Evolutionary conservation across 2,113 vertebrate genomes (phyloP), one percentile per base, ranked within the genome.

Genomic region (Semicossyphus pulcher): DNA sequence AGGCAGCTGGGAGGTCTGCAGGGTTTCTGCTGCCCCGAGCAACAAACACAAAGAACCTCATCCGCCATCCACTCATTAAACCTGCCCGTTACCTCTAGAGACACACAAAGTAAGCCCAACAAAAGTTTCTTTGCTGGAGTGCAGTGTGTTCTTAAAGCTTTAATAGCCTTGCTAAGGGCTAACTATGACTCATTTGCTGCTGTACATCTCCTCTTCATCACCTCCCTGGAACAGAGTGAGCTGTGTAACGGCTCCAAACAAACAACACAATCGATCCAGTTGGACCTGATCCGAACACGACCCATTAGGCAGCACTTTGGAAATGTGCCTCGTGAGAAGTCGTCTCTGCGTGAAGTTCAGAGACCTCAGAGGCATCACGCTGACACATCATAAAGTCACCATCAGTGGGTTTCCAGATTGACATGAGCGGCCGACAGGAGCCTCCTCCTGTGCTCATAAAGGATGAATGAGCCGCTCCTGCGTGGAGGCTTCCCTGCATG

Each of bases 391-490:
- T 62, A 31, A 64, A 72, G 76, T 64, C 54, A 14, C 63, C 36
- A 59, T 72, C 79, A 59, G 72, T 21, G 66, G 72, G 76, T 51
- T 54, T 72, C 89, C 47, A 57, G 63, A 75, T 68, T 80, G 76
- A 83, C 73, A 76, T 52, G 71, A 72, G 63, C 61, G 61, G 67
- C 70, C 69, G 72, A 67, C 71, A 65, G 52, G 67, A 60, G 51
- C 51, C 53, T 77, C 39, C 44, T 63, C 31, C 23, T 70, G 71
- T 73, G 74, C 67, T 88, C 83, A 80, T 77, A 79, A 85, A 83
- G 86, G 68, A 88, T 85, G 60, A 85, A 89, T 82, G 80, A 77
- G n/a, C n/a, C 16, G 39, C 39, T 72, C 58, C 80, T 54, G 72
- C 44, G 31, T 42, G 78, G 45, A 49, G 48, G n/a, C 58, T 47